Conservation (phyloP, 2,888 invertebrate species). For the Allygus modestus region DNA sequence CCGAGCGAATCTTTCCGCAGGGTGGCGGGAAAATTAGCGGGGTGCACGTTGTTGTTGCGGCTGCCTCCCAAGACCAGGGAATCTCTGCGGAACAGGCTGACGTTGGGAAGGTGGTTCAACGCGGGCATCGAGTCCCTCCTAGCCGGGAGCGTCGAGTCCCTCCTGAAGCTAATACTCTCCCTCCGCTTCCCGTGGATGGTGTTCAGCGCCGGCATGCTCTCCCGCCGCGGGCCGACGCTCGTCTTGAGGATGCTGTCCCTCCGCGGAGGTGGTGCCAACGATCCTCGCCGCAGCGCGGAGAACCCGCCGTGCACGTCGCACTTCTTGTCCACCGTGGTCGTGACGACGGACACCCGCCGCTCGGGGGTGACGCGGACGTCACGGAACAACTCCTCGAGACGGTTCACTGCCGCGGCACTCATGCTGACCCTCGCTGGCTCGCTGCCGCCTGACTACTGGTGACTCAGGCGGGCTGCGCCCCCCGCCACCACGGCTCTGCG, state of each 20-base stretch:
- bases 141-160: constrained; percentile 72
- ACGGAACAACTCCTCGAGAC: constrained; percentile 85
- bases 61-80: constrained; percentile 73
- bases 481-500: constrained; percentile 39
- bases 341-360: constrained; percentile 75
- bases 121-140: constrained; percentile 70
- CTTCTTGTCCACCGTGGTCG: constrained; percentile 78
- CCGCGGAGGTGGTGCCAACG: constrained; percentile 75
- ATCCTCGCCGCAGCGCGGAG: constrained; percentile 78
- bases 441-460: constrained; percentile 1
- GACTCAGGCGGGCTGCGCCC: background rate
- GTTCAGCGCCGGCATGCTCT: constrained; percentile 73
- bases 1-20: constrained; percentile 80
- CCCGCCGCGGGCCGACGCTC: constrained; percentile 74
- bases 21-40: constrained; percentile 83
- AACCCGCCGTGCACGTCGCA: constrained; percentile 83
- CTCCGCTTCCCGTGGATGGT: constrained; percentile 35
- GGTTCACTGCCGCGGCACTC: constrained; percentile 81
- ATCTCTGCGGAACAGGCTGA: constrained; percentile 78
- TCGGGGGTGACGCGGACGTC: constrained; percentile 79
- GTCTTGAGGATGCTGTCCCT: constrained; percentile 73
- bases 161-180: constrained; percentile 58
- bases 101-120: constrained; percentile 68
- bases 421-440: constrained; percentile 60
- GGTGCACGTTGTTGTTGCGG: constrained; percentile 75